These are phyloP conservation scores for Petrocephalus zakoni DNA, from an alignment of 2,113 vertebrate genomes.

Conservation along the genomic window DNA sequence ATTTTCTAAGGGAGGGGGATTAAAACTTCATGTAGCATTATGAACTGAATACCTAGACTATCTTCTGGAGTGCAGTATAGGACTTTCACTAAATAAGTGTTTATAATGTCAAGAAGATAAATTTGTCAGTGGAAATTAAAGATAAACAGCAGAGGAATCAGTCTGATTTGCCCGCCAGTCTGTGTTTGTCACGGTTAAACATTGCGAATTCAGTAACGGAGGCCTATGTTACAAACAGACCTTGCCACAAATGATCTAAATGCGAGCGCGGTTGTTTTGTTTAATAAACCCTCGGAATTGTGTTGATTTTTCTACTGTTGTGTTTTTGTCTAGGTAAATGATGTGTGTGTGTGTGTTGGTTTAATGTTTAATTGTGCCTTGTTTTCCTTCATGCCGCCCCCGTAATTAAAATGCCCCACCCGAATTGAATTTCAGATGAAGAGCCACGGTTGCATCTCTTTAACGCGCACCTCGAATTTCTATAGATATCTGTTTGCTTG, in stretches of 20 bases:
- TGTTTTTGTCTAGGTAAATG: slow-evolving; percentile 10
- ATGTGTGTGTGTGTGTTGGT: slow-evolving; percentile 16
- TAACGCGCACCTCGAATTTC: slow-evolving; percentile 21
- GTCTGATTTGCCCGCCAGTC: not conserved
- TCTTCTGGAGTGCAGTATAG: not conserved
- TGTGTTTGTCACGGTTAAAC: slow-evolving; percentile 7
- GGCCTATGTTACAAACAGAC: not conserved
- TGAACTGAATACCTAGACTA: not conserved
- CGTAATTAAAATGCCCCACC: slow-evolving; percentile 23
- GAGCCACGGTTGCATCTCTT: slow-evolving; percentile 32
- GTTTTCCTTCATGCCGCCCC: not conserved
- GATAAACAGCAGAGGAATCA: not conserved
- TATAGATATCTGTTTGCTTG: slow-evolving; percentile 38
- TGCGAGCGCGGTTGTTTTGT: slow-evolving; percentile 4
- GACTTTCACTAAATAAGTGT: not conserved
- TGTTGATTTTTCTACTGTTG: slow-evolving; percentile 25
- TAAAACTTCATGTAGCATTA: not conserved
- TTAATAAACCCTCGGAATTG: slow-evolving; percentile 1
- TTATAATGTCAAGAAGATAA: slow-evolving; percentile 4
- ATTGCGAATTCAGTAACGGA: not conserved
- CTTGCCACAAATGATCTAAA: slow-evolving; percentile 1
- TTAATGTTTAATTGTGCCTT: slow-evolving; percentile 11
- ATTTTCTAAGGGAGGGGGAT: not conserved
- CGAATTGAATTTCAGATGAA: slow-evolving; percentile 40
- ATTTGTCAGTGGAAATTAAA: not conserved